A percentile compares a stretch with the other conserved stretches of the same genome.
These are phyloP conservation scores for Bursaphelenchus okinawaensis DNA, from an alignment of 2,888 invertebrate species.

Conservation along the genomic window DNA sequence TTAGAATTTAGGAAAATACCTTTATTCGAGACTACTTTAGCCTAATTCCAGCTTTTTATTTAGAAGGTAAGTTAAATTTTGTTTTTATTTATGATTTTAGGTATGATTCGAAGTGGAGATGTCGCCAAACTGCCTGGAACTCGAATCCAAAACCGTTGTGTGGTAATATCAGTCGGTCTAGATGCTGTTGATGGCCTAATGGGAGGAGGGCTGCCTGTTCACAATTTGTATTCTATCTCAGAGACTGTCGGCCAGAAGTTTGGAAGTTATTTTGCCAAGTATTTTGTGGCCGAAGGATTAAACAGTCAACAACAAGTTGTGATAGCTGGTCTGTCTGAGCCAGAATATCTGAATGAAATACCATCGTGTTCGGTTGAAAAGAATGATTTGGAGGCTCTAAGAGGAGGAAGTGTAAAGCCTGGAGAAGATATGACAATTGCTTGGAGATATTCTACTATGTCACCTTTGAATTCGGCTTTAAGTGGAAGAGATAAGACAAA, in stretches of 20 bases:
- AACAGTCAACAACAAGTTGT: background rate
- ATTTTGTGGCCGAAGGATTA: slow-evolving; percentile 25
- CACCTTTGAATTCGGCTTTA: slow-evolving; percentile 11
- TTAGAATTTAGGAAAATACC: background rate
- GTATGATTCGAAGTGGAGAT: slow-evolving; percentile 15
- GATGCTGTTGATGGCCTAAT: slow-evolving; percentile 23
- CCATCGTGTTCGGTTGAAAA: slow-evolving; percentile 1
- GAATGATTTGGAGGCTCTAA: background rate
- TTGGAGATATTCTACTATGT: slow-evolving; percentile 24
- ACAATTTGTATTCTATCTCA: slow-evolving; percentile 11
- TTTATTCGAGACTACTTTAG: background rate
- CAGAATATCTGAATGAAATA: slow-evolving; percentile 18
- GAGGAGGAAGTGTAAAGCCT: no score
- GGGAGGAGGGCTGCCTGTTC: slow-evolving; percentile 25
- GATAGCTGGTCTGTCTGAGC: background rate
- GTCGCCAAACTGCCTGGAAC: slow-evolving; percentile 12
- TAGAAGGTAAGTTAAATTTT: no score
- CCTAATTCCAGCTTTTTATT: no score
- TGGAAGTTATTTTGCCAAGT: slow-evolving; percentile 13
- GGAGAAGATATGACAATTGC: slow-evolving; percentile 27
- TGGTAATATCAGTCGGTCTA: slow-evolving; percentile 17
- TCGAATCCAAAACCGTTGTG: slow-evolving; percentile 10
- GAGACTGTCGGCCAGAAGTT: slow-evolving; percentile 13
- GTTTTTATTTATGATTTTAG: background rate
- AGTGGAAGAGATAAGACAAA: slow-evolving; percentile 12